phyloP scores from a whole-genome alignment of 2,888 invertebrate species.

The Stenoptilia bipunctidactyla region DNA sequence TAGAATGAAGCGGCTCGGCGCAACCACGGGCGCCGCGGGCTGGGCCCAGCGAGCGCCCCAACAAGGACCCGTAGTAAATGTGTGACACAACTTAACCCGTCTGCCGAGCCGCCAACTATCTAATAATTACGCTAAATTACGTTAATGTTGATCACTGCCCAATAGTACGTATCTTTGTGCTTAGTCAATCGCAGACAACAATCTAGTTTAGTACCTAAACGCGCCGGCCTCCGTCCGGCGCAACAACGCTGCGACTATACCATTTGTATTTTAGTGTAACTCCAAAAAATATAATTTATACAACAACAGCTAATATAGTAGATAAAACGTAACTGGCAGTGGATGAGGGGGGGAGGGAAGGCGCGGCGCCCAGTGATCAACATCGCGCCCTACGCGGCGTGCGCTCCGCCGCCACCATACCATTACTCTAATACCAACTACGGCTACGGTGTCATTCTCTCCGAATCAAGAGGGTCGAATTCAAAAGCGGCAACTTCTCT shows the following conservation, averaged over 20 bases:
- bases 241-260: conserved; percentile 33
- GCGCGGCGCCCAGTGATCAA: conserved; percentile 54
- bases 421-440: conserved; percentile 62
- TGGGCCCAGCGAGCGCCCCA: conserved; percentile 36
- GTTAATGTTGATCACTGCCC: conserved; percentile 71
- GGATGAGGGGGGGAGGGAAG: conserved; percentile 18
- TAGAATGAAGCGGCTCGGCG: conserved; percentile 27
- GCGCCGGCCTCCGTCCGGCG: conserved; percentile 51
- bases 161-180: conserved; percentile 71
- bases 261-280: conserved; percentile 58
- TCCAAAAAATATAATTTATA: conserved; percentile 64
- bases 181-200: conserved; percentile 64
- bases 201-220: conserved; percentile 50
- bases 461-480: conserved; percentile 67
- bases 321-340: conserved; percentile 48
- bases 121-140: conserved; percentile 64
- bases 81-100: conserved; percentile 54
- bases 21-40: conserved; percentile 34
- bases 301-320: conserved; percentile 57
- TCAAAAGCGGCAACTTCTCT: conserved; percentile 69
- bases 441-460: conserved; percentile 66
- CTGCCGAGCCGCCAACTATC: conserved; percentile 44
- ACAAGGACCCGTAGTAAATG: conserved; percentile 65
- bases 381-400: conserved; percentile 60
- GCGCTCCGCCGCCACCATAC: conserved; percentile 37